Percentiles rank a stretch among this genome's conserved stretches.
Evolutionary conservation across 2,113 vertebrate species (phyloP).

Genomic region (Myrmecobius fasciatus): DNA sequence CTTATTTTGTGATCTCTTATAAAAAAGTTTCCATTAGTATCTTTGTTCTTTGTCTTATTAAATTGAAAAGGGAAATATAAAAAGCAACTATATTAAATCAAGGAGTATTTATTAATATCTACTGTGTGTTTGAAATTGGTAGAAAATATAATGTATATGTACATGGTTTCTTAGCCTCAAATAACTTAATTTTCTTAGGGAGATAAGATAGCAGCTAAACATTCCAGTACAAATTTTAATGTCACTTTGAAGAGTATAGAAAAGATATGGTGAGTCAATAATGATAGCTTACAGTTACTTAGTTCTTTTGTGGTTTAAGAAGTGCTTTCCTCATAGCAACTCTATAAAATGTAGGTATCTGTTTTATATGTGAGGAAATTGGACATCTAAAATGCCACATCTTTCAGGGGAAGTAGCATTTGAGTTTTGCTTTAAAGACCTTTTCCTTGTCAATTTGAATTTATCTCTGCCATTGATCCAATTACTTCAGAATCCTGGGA

Average conservation of each 20-base stretch:
- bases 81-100: neutral
- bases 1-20: neutral
- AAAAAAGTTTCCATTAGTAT: neutral
- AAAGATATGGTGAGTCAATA: neutral
- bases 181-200: too few species aligned
- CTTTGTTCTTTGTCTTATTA: neutral
- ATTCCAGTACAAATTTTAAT: neutral
- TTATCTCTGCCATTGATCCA: neutral
- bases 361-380: neutral
- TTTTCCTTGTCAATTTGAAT: too few species aligned
- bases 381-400: neutral
- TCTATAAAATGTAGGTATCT: neutral
- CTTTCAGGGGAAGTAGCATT: too few species aligned
- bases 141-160: neutral
- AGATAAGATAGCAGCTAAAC: too few species aligned
- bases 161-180: too few species aligned
- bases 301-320: too few species aligned
- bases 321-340: neutral
- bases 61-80: neutral
- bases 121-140: neutral
- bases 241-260: neutral
- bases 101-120: neutral
- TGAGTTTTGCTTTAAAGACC: neutral
- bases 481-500: neutral
- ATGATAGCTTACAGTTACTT: neutral